These are phyloP conservation scores for Myathropa florea DNA, from an alignment of 2,888 invertebrate genomes.

Conservation along the genomic window DNA sequence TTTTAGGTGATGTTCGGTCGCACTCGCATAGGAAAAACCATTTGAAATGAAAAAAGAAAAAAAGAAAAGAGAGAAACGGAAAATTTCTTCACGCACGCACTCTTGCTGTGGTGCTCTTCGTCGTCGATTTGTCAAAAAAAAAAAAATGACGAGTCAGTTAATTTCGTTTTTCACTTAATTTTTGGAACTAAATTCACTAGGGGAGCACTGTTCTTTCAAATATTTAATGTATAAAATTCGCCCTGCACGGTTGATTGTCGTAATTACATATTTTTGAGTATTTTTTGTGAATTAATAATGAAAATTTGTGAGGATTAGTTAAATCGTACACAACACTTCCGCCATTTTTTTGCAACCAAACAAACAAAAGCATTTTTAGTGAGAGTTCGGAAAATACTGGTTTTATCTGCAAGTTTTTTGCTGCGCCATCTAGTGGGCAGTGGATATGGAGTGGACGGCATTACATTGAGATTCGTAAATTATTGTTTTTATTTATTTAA, in stretches of 20 bases:
- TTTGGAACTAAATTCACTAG: conserved; percentile 16
- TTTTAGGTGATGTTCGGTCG: not conserved
- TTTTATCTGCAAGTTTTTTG: not conserved
- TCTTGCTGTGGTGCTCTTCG: conserved; percentile 57
- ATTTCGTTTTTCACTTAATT: conserved; percentile 10
- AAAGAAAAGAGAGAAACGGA: conserved; percentile 37
- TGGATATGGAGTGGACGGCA: not conserved
- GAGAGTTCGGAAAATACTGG: conserved; percentile 45
- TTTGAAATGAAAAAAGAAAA: conserved; percentile 17
- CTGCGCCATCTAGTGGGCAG: conserved; percentile 6
- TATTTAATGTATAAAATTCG: not conserved
- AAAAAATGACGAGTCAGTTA: conserved; percentile 56
- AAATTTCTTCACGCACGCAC: conserved; percentile 55
- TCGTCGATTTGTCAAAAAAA: conserved; percentile 61
- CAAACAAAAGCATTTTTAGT: conserved; percentile 60
- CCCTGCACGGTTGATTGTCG: not conserved
- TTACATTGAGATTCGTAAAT: not conserved
- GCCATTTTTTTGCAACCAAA: conserved; percentile 70
- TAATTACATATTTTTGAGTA: conserved; percentile 26
- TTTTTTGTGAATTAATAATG: conserved; percentile 30
- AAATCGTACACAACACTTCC: conserved; percentile 61
- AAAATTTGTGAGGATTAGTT: conserved; percentile 28
- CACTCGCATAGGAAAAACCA: conserved; percentile 8
- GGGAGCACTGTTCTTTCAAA: not conserved
- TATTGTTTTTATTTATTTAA: not conserved